phyloP scores from a whole-genome alignment of 2,113 vertebrate species.

The Carassius auratus region DNA sequence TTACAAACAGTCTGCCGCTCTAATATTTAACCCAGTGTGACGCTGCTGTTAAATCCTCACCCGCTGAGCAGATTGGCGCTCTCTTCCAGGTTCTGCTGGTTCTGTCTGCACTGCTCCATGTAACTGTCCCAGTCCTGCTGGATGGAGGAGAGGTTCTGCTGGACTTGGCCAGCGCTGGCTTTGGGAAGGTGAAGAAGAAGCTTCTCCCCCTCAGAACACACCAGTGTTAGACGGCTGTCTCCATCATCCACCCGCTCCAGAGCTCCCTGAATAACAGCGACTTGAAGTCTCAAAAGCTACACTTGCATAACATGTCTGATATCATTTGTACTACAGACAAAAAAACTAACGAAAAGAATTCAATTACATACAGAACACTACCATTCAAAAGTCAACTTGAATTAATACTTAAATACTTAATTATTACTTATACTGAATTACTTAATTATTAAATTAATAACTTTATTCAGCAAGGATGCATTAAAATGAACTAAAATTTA shows the following conservation, averaged over 20 bases:
- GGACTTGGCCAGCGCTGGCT: constrained; percentile 81
- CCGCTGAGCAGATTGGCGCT: constrained; percentile 80
- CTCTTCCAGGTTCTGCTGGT: constrained; percentile 86
- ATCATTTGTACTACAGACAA: neutral
- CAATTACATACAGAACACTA: too few species aligned
- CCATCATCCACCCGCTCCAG: constrained; percentile 86
- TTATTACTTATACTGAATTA: too few species aligned
- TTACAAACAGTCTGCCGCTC: neutral
- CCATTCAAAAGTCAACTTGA: too few species aligned
- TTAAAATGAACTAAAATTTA: too few species aligned
- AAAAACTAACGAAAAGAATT: too few species aligned
- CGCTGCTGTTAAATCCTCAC: constrained; percentile 55
- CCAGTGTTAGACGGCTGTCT: constrained; percentile 82
- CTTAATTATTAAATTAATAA: too few species aligned
- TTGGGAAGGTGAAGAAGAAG: constrained; percentile 86
- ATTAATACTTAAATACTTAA: too few species aligned
- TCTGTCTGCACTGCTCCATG: constrained; percentile 84
- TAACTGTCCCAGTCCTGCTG: constrained; percentile 91
- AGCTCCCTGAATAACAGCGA: constrained; percentile 71
- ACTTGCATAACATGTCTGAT: neutral
- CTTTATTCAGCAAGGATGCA: too few species aligned
- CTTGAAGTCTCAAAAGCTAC: neutral
- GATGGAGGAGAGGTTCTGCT: constrained; percentile 86
- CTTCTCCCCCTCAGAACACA: constrained; percentile 88
- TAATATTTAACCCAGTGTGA: constrained; percentile 15